These are phyloP conservation scores for Nothobranchius kuhntae DNA, from an alignment of 2,113 vertebrate genomes.

Conservation along the genomic window DNA sequence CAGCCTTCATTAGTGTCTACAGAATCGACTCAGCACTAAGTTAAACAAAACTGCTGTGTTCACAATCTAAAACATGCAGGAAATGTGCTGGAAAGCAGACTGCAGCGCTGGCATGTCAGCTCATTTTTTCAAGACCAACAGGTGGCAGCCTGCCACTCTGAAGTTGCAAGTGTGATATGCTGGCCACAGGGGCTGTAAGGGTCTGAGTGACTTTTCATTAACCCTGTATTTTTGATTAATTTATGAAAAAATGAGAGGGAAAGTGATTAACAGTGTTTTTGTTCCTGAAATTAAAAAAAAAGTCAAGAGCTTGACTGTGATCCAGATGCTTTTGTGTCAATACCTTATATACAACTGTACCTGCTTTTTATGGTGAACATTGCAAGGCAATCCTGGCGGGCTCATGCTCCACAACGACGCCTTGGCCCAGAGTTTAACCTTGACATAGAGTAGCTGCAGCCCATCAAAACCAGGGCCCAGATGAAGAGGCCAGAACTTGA, in stretches of 20 bases:
- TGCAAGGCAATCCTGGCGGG: slow-evolving; percentile 7
- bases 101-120: no score
- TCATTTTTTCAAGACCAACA: no score
- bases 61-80: no score
- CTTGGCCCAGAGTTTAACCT: slow-evolving; percentile 56
- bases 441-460: slow-evolving; percentile 22
- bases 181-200: no score
- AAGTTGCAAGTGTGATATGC: no score
- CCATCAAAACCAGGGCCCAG: slow-evolving; percentile 34
- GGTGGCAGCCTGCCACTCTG: no score
- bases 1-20: no score
- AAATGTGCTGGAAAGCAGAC: no score
- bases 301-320: slow-evolving; percentile 37
- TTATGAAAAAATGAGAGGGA: slow-evolving; percentile 6
- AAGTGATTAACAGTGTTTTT: slow-evolving; percentile 56
- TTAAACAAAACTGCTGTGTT: no score
- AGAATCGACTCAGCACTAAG: no score
- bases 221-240: slow-evolving; percentile 23
- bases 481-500: slow-evolving; percentile 42
- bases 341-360: slow-evolving; percentile 24
- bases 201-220: no score
- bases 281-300: slow-evolving; percentile 33
- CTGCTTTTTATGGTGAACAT: slow-evolving; percentile 28
- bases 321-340: slow-evolving; percentile 38
- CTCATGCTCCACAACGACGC: slow-evolving; percentile 46